Percentiles rank a stretch among this genome's conserved stretches.
phyloP scores from a whole-genome alignment of 2,888 invertebrate species.

The Drosophila pseudotalamancana region DNA sequence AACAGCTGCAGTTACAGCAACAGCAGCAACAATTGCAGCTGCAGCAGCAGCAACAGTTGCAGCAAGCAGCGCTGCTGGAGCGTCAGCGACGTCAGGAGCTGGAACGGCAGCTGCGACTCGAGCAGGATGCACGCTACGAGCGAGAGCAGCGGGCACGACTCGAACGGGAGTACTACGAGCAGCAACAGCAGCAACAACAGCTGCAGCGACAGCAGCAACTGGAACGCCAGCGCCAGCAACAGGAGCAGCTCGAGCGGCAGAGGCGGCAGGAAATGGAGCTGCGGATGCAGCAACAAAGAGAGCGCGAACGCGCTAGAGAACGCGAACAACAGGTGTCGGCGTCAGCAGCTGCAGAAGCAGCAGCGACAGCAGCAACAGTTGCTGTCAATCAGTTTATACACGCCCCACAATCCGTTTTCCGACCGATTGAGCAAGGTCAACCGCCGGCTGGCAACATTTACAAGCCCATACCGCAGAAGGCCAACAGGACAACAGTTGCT shows the following conservation, averaged over 20 bases:
- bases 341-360: background rate
- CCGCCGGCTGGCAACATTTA: slow-evolving; percentile 64
- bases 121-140: slow-evolving; percentile 69
- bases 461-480: slow-evolving; percentile 76
- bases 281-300: slow-evolving; percentile 50
- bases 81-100: slow-evolving; percentile 83
- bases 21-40: slow-evolving; percentile 83
- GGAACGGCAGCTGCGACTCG: slow-evolving; percentile 64
- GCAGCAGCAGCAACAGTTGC: slow-evolving; percentile 26
- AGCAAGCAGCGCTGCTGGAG: slow-evolving; percentile 62
- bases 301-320: slow-evolving; percentile 18
- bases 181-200: slow-evolving; percentile 71
- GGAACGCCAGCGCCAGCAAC: slow-evolving; percentile 64
- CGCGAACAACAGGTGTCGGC: slow-evolving; percentile 3
- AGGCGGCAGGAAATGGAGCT: slow-evolving; percentile 77
- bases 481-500: slow-evolving; percentile 6
- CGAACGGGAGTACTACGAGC: slow-evolving; percentile 83
- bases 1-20: slow-evolving; percentile 64
- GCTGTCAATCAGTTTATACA: slow-evolving; percentile 90
- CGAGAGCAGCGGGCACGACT: slow-evolving; percentile 77
- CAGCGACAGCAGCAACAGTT: slow-evolving; percentile 85
- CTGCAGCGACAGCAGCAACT: slow-evolving; percentile 63
- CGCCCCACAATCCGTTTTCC: slow-evolving; percentile 91
- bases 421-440: slow-evolving; percentile 85
- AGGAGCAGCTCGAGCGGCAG: slow-evolving; percentile 82